Evolutionary conservation across 2,797 vertebrate species (phyloP).

Genomic region (Takifugu rubripes): DNA sequence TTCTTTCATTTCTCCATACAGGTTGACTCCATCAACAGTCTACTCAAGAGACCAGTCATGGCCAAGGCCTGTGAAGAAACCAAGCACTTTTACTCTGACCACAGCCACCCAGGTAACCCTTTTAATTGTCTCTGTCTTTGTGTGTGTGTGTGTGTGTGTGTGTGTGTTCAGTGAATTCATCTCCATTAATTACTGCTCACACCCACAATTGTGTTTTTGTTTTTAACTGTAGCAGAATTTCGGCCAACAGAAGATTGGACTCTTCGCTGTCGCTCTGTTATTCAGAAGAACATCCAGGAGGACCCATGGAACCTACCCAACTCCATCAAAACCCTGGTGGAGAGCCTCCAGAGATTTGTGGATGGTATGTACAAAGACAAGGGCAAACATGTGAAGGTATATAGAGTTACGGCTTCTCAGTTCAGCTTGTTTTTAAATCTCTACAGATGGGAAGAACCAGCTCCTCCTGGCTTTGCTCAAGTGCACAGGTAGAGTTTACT

Average conservation of each 20-base stretch:
- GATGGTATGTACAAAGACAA: constrained; percentile 75
- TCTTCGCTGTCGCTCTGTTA: constrained; percentile 80
- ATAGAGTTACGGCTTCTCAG: constrained; percentile 7
- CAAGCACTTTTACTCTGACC: constrained; percentile 93
- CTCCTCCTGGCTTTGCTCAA: constrained; percentile 94
- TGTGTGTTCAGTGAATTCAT: background rate
- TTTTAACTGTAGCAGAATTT: constrained; percentile 78
- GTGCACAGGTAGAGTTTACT: constrained; percentile 84
- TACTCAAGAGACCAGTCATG: constrained; percentile 93
- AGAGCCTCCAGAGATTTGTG: constrained; percentile 91
- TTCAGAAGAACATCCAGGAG: constrained; percentile 95
- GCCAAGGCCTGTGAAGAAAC: constrained; percentile 94
- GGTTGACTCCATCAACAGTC: constrained; percentile 93
- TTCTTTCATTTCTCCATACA: constrained; percentile 59
- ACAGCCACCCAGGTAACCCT: constrained; percentile 87
- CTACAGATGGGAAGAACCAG: constrained; percentile 95
- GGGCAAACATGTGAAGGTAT: background rate
- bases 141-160: constrained; percentile 12
- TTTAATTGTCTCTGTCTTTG: constrained; percentile 14
- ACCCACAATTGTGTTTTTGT: constrained; percentile 12
- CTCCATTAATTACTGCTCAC: background rate
- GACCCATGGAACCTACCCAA: constrained; percentile 98
- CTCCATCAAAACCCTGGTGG: constrained; percentile 95
- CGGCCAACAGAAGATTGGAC: constrained; percentile 93
- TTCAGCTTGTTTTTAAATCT: constrained; percentile 30